Conservation (phyloP, 2,888 invertebrate genomes). For the Pharmacophagus antenor region DNA sequence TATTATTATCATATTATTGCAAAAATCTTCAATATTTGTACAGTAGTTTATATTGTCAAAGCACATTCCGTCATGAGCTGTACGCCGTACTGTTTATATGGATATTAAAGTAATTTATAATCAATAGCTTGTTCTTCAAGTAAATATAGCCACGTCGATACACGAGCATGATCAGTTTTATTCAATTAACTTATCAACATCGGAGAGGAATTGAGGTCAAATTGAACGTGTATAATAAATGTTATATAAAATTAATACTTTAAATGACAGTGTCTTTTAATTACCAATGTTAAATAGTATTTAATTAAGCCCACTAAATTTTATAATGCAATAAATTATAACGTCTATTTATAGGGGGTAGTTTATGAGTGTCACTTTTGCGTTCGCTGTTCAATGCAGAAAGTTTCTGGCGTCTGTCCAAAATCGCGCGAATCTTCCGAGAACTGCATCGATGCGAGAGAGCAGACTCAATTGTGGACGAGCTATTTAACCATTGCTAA, state of each 20-base stretch:
- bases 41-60: background rate
- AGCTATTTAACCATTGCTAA: constrained; percentile 41
- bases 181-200: constrained; percentile 14
- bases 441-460: constrained; percentile 61
- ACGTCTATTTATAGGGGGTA: constrained; percentile 21
- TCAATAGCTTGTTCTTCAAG: constrained; percentile 13
- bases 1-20: too few species aligned
- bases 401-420: constrained; percentile 66
- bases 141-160: constrained; percentile 2
- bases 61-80: background rate
- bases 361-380: constrained; percentile 52
- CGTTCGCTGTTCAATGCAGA: constrained; percentile 45
- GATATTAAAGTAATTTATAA: constrained; percentile 15
- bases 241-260: background rate
- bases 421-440: constrained; percentile 59
- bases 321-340: constrained; percentile 14
- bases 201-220: constrained; percentile 16
- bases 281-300: constrained; percentile 7
- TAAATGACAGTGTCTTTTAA: background rate
- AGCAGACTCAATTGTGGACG: constrained; percentile 55
- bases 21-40: too few species aligned
- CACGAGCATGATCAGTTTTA: constrained; percentile 18
- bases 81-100: background rate
- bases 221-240: background rate
- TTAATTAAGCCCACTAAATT: constrained; percentile 5